These are phyloP conservation scores for Tapirus indicus DNA, from an alignment of 2,797 vertebrate genomes.

Conservation along the genomic window DNA sequence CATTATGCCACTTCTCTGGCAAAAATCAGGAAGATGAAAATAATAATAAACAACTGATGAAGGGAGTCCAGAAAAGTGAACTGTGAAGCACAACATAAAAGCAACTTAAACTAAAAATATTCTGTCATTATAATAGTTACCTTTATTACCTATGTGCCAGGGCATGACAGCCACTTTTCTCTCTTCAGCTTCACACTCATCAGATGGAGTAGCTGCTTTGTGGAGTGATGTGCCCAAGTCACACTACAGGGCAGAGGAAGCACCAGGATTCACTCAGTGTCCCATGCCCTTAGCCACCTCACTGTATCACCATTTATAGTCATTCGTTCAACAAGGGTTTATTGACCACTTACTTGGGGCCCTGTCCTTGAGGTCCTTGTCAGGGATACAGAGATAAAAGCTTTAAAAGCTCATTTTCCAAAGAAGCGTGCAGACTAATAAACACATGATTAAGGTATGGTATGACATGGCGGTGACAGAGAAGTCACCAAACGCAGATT, in stretches of 20 bases:
- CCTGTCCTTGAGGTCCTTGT: not conserved
- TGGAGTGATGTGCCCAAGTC: fast-evolving
- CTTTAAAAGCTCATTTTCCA: not conserved
- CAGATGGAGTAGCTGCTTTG: fast-evolving
- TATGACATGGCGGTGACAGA: not conserved
- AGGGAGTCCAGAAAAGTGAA: not conserved
- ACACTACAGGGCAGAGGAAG: fast-evolving
- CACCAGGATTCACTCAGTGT: not conserved
- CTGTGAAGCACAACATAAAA: not conserved
- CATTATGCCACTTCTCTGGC: not conserved
- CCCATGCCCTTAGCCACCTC: not conserved
- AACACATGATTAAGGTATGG: not conserved
- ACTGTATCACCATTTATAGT: fast-evolving
- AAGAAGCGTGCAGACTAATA: not conserved
- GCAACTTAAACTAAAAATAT: not conserved
- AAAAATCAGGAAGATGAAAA: not conserved
- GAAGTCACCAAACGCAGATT: fast-evolving
- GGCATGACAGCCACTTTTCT: fast-evolving
- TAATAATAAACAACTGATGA: not conserved
- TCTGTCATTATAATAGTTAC: fast-evolving
- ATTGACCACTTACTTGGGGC: not conserved
- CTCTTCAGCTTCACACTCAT: fast-evolving
- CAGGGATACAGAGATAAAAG: not conserved
- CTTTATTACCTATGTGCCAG: fast-evolving
- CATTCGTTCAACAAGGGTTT: not conserved